Evolutionary conservation across 2,888 invertebrate genomes (phyloP).

Genomic region (Choristoneura rosaceana): DNA sequence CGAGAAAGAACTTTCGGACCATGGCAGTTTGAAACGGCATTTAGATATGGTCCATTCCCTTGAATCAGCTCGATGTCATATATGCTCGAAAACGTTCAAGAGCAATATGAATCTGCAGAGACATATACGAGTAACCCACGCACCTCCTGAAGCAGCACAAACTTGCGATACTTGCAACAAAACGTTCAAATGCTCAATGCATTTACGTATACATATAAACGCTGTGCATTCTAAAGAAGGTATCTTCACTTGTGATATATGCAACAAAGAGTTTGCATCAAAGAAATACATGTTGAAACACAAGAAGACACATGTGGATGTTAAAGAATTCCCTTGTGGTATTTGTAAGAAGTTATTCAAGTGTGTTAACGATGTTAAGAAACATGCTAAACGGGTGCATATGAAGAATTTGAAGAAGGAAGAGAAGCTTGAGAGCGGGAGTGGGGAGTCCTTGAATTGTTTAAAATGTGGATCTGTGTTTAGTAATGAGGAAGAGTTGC

Average conservation of each 20-base stretch:
- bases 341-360: constrained; percentile 55
- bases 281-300: constrained; percentile 57
- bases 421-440: neutral
- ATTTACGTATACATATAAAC: constrained; percentile 56
- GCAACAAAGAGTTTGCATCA: constrained; percentile 54
- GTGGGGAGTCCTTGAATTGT: too few species aligned
- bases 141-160: constrained; percentile 54
- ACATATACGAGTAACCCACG: constrained; percentile 58
- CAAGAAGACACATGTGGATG: constrained; percentile 51
- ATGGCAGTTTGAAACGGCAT: constrained; percentile 52
- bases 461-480: too few species aligned
- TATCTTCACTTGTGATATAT: constrained; percentile 52
- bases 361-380: constrained; percentile 52
- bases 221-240: constrained; percentile 55
- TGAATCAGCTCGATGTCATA: constrained; percentile 50
- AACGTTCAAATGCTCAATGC: constrained; percentile 56
- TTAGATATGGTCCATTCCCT: constrained; percentile 53
- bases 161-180: constrained; percentile 56
- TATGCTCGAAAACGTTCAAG: constrained; percentile 57
- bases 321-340: constrained; percentile 49
- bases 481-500: constrained; percentile 16
- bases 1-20: constrained; percentile 50
- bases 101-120: constrained; percentile 52
- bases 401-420: constrained; percentile 25
- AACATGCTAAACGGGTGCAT: constrained; percentile 56